These are phyloP conservation scores for Saturnia pavonia DNA, from an alignment of 2,888 invertebrate genomes.

Conservation along the genomic window DNA sequence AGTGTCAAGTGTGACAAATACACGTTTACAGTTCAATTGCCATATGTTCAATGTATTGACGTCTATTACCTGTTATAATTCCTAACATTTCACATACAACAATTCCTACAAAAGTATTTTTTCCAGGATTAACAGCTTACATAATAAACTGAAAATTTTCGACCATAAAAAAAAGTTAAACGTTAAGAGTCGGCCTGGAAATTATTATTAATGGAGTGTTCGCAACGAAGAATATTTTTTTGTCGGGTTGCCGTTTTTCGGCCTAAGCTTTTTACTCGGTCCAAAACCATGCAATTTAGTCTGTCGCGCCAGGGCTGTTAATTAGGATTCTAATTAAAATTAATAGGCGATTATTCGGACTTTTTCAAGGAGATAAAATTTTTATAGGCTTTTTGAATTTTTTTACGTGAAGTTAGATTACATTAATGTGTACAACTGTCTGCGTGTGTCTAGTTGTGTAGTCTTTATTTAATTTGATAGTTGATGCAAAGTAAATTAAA, in stretches of 20 bases:
- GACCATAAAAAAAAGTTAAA: constrained; percentile 48
- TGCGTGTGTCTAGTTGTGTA: not conserved
- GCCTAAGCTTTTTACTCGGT: constrained; percentile 61
- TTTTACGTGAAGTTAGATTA: constrained; percentile 20
- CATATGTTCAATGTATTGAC: no score
- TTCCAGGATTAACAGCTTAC: constrained; percentile 53
- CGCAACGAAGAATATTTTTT: constrained; percentile 61
- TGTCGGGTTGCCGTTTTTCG: constrained; percentile 37
- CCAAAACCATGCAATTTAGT: constrained; percentile 63
- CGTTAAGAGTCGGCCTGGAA: constrained; percentile 47
- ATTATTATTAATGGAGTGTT: constrained; percentile 69
- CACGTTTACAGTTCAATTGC: no score
- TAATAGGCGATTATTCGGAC: constrained; percentile 69
- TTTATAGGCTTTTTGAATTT: constrained; percentile 29
- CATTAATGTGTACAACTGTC: not conserved
- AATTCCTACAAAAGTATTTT: constrained; percentile 29
- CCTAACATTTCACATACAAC: constrained; percentile 34
- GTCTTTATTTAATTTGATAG: not conserved
- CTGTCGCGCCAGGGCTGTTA: constrained; percentile 61
- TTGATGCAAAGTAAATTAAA: not conserved
- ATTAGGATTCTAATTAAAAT: constrained; percentile 76
- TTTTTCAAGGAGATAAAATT: constrained; percentile 56
- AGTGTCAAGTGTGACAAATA: no score
- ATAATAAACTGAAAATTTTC: constrained; percentile 58
- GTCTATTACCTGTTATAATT: constrained; percentile 30